These are phyloP conservation scores for Anastrepha ludens DNA, from an alignment of 1,140 invertebrate species.

Conservation along the genomic window DNA sequence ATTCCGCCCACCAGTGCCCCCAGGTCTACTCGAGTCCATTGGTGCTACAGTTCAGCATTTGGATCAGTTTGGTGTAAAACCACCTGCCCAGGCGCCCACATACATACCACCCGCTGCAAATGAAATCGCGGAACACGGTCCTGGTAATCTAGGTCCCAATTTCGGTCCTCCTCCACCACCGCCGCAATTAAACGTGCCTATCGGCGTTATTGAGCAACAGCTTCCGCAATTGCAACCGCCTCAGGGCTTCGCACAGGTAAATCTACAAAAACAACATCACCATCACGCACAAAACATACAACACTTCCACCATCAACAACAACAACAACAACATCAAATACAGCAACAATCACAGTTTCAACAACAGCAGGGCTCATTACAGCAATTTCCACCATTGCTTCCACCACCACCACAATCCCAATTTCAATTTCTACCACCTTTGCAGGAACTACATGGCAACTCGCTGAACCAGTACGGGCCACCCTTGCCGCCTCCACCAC, in stretches of 20 bases:
- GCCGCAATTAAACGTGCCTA: not conserved
- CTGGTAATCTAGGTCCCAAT: slow-evolving; percentile 55
- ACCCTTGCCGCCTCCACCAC: slow-evolving; percentile 59
- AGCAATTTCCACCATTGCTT: slow-evolving; percentile 33
- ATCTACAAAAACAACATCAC: slow-evolving; percentile 59
- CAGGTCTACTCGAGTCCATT: slow-evolving; percentile 80
- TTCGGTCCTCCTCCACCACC: slow-evolving; percentile 61
- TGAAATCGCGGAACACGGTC: slow-evolving; percentile 73
- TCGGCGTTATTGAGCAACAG: slow-evolving; percentile 63
- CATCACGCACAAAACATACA: slow-evolving; percentile 57
- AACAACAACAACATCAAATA: slow-evolving; percentile 54
- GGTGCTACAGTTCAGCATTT: slow-evolving; percentile 77
- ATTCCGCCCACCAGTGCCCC: slow-evolving; percentile 82
- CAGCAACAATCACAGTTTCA: slow-evolving; percentile 66
- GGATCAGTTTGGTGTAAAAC: slow-evolving; percentile 70
- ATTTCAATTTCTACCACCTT: slow-evolving; percentile 51
- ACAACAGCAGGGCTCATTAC: slow-evolving; percentile 59
- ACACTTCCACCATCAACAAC: slow-evolving; percentile 40
- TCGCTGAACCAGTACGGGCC: slow-evolving; percentile 55
- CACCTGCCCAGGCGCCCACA: slow-evolving; percentile 73
- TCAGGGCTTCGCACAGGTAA: slow-evolving; percentile 61
- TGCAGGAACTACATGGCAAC: slow-evolving; percentile 52
- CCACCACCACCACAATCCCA: slow-evolving; percentile 45
- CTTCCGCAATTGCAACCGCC: slow-evolving; percentile 64
- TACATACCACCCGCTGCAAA: slow-evolving; percentile 81